These are phyloP conservation scores for Columba janthina DNA, from an alignment of 2,113 vertebrate genomes.

Conservation along the genomic window DNA sequence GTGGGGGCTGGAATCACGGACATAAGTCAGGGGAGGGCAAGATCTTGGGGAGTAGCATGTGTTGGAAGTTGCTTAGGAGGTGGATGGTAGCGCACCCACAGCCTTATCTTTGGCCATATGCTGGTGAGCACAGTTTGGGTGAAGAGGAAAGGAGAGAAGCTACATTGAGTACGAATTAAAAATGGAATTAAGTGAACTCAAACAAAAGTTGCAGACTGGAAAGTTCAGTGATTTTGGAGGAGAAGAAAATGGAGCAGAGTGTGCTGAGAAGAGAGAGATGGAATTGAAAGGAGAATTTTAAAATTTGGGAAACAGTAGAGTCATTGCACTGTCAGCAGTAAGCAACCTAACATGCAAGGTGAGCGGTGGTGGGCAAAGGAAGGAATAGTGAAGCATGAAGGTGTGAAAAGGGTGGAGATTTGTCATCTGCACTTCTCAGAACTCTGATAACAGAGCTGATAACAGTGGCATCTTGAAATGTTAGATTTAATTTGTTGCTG, in stretches of 20 bases:
- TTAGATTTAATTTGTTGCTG: neutral
- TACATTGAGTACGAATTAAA: neutral
- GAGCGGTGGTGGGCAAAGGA: neutral
- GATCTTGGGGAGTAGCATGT: neutral
- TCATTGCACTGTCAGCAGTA: neutral
- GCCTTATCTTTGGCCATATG: accelerated
- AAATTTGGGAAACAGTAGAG: neutral
- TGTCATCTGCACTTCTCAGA: neutral
- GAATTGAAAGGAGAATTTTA: neutral
- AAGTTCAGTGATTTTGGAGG: neutral
- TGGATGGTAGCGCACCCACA: too few species aligned
- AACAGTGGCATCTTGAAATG: neutral
- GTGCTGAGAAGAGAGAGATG: neutral
- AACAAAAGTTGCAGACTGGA: neutral
- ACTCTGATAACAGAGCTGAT: neutral
- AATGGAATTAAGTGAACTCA: neutral
- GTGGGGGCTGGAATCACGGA: neutral
- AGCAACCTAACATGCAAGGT: neutral
- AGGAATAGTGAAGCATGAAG: neutral
- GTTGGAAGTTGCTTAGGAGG: neutral
- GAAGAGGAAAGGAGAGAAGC: neutral
- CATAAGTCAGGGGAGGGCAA: neutral
- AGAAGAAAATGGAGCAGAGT: neutral
- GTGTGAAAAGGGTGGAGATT: neutral
- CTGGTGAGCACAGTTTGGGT: neutral